Percentiles rank a stretch among this genome's conserved stretches.
These are phyloP conservation scores for Aproaerema taeniolella DNA, from an alignment of 2,888 invertebrate species.

Conservation along the genomic window DNA sequence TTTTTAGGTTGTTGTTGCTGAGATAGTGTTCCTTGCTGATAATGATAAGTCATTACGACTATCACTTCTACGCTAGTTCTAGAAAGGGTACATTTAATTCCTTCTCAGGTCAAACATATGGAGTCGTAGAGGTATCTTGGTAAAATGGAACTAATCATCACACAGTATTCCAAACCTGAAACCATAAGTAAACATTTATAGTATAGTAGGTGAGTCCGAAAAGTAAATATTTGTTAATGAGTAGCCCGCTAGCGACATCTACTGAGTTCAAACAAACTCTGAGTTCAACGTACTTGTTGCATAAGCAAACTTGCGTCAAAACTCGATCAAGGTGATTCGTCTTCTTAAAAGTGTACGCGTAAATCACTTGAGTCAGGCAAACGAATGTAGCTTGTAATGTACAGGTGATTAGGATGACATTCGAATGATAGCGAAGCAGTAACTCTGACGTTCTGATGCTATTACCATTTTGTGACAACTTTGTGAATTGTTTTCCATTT, in stretches of 20 bases:
- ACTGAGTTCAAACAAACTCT: conserved; percentile 25
- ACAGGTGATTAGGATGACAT: neutral
- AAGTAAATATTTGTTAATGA: conserved; percentile 57
- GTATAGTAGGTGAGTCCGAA: conserved; percentile 32
- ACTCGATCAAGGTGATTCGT: conserved; percentile 65
- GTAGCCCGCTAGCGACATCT: conserved; percentile 20
- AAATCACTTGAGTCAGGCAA: conserved; percentile 14
- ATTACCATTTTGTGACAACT: neutral
- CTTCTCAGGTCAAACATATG: too few species aligned
- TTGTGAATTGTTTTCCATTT: neutral
- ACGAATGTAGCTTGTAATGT: neutral
- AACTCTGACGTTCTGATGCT: neutral
- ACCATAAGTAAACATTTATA: too few species aligned
- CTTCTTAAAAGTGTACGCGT: conserved; percentile 26
- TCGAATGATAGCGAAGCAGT: neutral
- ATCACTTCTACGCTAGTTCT: too few species aligned
- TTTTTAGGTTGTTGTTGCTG: too few species aligned
- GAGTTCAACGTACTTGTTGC: conserved; percentile 56
- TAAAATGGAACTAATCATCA: too few species aligned
- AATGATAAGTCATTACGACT: too few species aligned
- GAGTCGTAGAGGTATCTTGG: neutral
- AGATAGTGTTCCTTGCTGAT: too few species aligned
- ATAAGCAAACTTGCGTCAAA: conserved; percentile 57
- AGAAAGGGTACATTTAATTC: too few species aligned
- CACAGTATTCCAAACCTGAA: conserved; percentile 25